These are phyloP conservation scores for Helogale parvula DNA, from an alignment of 2,113 vertebrate species.

Conservation along the genomic window DNA sequence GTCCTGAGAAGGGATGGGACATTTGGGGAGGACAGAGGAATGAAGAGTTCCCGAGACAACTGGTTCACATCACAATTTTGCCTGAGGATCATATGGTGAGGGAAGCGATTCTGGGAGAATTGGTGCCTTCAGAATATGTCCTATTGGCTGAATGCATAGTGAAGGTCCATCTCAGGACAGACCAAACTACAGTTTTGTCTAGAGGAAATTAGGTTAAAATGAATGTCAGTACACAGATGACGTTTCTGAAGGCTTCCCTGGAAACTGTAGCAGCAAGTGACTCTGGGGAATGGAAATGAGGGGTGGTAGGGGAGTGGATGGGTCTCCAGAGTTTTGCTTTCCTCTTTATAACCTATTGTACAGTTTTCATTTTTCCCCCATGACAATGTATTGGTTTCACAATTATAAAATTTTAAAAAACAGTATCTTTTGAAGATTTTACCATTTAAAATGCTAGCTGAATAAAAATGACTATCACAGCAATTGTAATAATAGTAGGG, in stretches of 20 bases:
- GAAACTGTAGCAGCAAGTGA: background rate
- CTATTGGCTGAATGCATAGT: background rate
- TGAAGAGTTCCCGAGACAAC: background rate
- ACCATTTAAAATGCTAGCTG: background rate
- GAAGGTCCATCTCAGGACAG: background rate
- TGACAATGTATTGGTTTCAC: background rate
- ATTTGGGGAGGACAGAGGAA: background rate
- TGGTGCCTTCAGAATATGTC: background rate
- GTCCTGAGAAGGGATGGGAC: background rate
- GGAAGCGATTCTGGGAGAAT: background rate
- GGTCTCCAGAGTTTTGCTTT: background rate
- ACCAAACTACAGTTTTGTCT: background rate
- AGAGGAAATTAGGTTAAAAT: background rate
- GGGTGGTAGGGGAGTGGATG: accelerated
- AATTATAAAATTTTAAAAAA: conserved; percentile 11
- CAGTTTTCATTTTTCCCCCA: background rate
- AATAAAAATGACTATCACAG: conserved; percentile 1
- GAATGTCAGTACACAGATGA: background rate
- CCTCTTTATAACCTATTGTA: background rate
- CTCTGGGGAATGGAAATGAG: background rate
- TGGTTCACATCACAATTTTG: background rate
- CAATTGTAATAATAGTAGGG: background rate
- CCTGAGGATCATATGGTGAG: background rate
- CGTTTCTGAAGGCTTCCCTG: background rate
- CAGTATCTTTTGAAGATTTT: background rate